Percentiles rank a stretch among this genome's conserved stretches.
These are phyloP conservation scores for Entomobrya multifasciata DNA, from an alignment of 2,888 invertebrate species.

Conservation along the genomic window DNA sequence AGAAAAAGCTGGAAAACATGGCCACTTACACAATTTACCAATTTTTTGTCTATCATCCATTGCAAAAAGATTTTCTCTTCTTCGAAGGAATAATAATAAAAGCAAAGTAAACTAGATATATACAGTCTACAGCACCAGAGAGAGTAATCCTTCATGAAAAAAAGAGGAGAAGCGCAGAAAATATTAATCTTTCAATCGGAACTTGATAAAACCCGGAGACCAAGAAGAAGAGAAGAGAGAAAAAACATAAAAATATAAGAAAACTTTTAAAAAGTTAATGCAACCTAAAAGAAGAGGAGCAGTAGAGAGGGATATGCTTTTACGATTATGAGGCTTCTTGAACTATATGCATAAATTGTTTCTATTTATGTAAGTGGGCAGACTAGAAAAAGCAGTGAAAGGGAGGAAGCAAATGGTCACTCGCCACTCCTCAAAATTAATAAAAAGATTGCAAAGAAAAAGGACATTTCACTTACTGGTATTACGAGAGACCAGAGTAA, in stretches of 20 bases:
- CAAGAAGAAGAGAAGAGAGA: no score
- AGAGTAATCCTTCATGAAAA: constrained; percentile 26
- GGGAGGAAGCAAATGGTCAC: neutral
- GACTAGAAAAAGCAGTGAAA: no score
- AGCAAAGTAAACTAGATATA: neutral
- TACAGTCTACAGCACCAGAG: no score
- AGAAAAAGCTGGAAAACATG: constrained; percentile 10
- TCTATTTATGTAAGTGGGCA: constrained; percentile 14
- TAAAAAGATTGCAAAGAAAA: constrained; percentile 17
- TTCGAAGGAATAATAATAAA: neutral
- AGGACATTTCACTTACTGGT: constrained; percentile 20
- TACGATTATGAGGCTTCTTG: neutral
- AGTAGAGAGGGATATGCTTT: constrained; percentile 37
- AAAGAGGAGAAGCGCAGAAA: constrained; percentile 21
- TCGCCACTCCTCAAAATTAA: constrained; percentile 43
- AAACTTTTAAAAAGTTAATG: constrained; percentile 65
- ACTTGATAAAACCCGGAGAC: constrained; percentile 4
- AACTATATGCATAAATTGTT: constrained; percentile 28
- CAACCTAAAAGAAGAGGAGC: constrained; percentile 15
- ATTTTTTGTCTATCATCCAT: constrained; percentile 18
- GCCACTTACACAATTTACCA: constrained; percentile 38
- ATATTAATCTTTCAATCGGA: constrained; percentile 58
- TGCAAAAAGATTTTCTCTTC: neutral
- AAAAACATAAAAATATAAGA: constrained; percentile 10
- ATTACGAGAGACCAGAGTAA: neutral